Percentiles rank a stretch among this genome's conserved stretches.
These are phyloP conservation scores for Harpalus rufipes DNA, from an alignment of 2,888 invertebrate genomes.

Conservation along the genomic window DNA sequence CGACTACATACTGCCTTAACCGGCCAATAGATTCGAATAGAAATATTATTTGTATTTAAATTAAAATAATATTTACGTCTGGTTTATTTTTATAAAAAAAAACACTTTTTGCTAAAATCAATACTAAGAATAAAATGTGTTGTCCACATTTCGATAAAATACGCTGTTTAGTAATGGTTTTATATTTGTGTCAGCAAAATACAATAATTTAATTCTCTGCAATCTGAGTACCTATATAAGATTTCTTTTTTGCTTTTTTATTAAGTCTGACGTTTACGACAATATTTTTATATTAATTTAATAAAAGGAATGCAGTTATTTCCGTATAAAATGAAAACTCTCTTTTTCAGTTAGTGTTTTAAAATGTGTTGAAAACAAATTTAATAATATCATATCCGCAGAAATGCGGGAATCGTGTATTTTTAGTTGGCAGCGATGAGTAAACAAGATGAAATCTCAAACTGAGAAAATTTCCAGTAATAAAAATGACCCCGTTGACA, in stretches of 20 bases:
- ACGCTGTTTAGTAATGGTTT: too few species aligned
- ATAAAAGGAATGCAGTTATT: neutral
- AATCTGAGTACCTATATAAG: neutral
- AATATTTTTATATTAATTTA: conserved; percentile 1
- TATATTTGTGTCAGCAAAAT: neutral
- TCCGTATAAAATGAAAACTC: neutral
- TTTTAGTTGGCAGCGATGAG: neutral
- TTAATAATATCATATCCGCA: neutral
- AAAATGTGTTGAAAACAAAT: neutral
- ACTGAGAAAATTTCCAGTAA: conserved; percentile 1
- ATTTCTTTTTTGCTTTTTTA: neutral
- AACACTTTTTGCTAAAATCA: too few species aligned
- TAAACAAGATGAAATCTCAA: neutral
- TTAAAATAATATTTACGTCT: too few species aligned
- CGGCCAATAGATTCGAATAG: too few species aligned
- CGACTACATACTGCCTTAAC: too few species aligned
- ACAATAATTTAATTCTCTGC: neutral
- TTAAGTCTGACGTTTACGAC: neutral
- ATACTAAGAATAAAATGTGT: too few species aligned
- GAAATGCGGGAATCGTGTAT: neutral
- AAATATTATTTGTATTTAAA: too few species aligned
- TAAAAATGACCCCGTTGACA: neutral
- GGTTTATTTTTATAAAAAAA: too few species aligned
- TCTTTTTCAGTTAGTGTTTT: neutral
- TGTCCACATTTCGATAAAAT: too few species aligned